A percentile compares a stretch with the other conserved stretches of the same genome.
phyloP scores from a whole-genome alignment of 2,888 invertebrate genomes.

The Drosophila glabriapex region DNA sequence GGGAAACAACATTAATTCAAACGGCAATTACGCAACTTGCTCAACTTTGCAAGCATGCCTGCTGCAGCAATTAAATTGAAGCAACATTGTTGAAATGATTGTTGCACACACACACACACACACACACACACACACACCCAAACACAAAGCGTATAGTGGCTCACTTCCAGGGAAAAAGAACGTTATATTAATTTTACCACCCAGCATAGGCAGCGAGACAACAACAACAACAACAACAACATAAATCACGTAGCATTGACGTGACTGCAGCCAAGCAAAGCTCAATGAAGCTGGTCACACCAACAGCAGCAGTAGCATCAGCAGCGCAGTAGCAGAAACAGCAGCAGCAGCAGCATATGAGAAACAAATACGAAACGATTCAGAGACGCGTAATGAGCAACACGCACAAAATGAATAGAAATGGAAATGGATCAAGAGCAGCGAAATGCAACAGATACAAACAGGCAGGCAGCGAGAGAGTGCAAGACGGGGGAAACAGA shows the following conservation, averaged over 20 bases:
- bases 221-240: conserved; percentile 33
- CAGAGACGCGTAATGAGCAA: conserved; percentile 65
- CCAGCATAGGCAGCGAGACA: conserved; percentile 36
- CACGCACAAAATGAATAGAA: conserved; percentile 78
- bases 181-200: conserved; percentile 73
- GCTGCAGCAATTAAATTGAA: conserved; percentile 64
- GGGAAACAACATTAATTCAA: conserved; percentile 31
- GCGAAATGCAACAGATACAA: conserved; percentile 66
- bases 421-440: conserved; percentile 79
- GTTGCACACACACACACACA: conserved; percentile 11
- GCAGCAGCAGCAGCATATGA: conserved; percentile 41
- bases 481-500: conserved; percentile 4
- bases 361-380: conserved; percentile 44
- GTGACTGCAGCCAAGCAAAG: conserved; percentile 76
- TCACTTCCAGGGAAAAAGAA: conserved; percentile 69
- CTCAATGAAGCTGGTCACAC: conserved; percentile 70
- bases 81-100: conserved; percentile 64
- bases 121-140: conserved; percentile 4
- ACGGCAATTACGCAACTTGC: conserved; percentile 61
- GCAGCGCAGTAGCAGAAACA: conserved; percentile 9
- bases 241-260: conserved; percentile 67
- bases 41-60: conserved; percentile 20
- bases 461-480: conserved; percentile 24
- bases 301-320: conserved; percentile 14
- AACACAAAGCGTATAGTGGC: conserved; percentile 34